phyloP scores from a whole-genome alignment of 2,888 invertebrate species.

The Lycaena phlaeas region DNA sequence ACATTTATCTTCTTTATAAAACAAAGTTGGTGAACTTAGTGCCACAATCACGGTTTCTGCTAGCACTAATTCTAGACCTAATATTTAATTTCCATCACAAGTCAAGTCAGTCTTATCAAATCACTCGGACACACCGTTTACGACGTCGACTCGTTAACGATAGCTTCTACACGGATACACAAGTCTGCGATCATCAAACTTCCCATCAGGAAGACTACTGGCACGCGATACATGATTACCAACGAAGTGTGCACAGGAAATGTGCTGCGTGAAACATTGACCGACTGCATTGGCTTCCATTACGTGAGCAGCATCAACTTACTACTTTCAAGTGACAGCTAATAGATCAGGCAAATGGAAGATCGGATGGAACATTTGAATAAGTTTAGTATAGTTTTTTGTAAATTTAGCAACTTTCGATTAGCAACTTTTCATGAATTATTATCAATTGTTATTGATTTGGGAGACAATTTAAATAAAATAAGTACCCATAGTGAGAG shows the following conservation, averaged over 20 bases:
- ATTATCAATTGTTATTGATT: no score
- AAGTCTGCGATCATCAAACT: constrained; percentile 27
- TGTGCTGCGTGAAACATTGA: constrained; percentile 25
- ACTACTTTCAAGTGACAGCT: constrained; percentile 16
- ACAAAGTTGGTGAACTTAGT: no score
- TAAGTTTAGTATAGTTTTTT: neutral
- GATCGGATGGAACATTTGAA: neutral
- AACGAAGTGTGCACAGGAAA: constrained; percentile 30
- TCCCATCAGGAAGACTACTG: constrained; percentile 50
- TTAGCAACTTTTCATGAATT: no score
- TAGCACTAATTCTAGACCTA: no score
- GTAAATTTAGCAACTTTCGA: no score
- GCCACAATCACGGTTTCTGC: no score
- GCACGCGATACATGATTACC: constrained; percentile 44
- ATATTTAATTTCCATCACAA: no score
- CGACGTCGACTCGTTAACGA: constrained; percentile 3
- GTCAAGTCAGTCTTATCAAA: neutral
- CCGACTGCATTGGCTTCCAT: constrained; percentile 25
- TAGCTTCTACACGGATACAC: constrained; percentile 18
- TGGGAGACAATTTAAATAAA: neutral
- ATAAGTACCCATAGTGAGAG: neutral
- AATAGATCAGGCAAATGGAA: neutral
- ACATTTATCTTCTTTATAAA: no score
- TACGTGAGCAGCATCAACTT: constrained; percentile 26
- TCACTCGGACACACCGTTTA: neutral